Evolutionary conservation across 2,888 invertebrate species (phyloP), one percentile per base, ranked within the genome.

Genomic region (Scaptomyza parva): DNA sequence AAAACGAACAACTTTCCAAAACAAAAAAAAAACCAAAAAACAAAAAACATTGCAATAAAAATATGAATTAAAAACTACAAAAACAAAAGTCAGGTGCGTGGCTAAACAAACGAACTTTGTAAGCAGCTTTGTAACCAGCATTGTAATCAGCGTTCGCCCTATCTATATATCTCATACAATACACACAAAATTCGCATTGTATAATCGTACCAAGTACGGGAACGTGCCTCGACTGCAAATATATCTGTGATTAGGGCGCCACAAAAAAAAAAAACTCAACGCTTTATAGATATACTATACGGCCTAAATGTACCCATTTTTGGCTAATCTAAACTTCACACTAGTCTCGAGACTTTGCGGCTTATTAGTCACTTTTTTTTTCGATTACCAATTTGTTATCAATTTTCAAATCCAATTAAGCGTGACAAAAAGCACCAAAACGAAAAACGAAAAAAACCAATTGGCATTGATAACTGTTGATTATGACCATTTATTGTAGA

Each of bases 191-290:
- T 73, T 70, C 53, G 75, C 64, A 78, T 81, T 81, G 87, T 81
- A 75, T 84, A 81, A 86, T 77, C 85, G 66, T 57, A 20, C 50
- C 67, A 68, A 83, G 62, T 73, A 55, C 55, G 28, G 57, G 57
- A 70, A 77, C 81, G 81, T 81, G 81, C 62, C 58, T 52, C 20
- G 74, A 48, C 55, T 72, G 45, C 51, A 51, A 45, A 48, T 26
- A 48, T 28, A 58, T 43, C 37, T 12, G 28, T 44, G 76, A 54
- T 71, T 71, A 75, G 76, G 76, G 70, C 37, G 62, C 39, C 48
- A 39, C 39, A 14, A 22, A 48, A 28, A 41, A 43, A 28, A 45
- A n/a, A 28, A 3, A n/a, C 12, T n/a, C 11, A 7, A 14, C 35
- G 39, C 44, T 47, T 33, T 26, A 37, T 24, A 51, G 11, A 41